Conservation (phyloP, 1,140 invertebrate species). For the Heliothis virescens region DNA sequence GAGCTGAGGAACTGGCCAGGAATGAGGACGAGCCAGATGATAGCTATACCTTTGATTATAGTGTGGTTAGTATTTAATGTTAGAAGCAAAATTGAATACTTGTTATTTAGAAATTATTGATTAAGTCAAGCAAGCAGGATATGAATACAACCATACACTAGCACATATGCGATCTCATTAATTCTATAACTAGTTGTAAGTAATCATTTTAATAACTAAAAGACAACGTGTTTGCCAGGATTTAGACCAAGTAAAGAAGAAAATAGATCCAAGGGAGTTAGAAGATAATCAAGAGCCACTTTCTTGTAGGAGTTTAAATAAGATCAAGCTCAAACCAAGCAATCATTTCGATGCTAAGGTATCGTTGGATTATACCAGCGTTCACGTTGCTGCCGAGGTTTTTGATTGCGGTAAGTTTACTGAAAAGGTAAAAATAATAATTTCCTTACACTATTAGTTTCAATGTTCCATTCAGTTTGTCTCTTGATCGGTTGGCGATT, state of each 20-base stretch:
- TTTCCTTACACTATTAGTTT: not conserved
- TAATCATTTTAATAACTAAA: not conserved
- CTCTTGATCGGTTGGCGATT: not conserved
- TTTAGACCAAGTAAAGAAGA: constrained; percentile 65
- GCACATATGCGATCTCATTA: not conserved
- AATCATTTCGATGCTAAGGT: constrained; percentile 72
- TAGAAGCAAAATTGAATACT: no score
- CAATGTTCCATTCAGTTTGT: no score
- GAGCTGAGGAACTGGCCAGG: constrained; percentile 72
- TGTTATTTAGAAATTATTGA: not conserved
- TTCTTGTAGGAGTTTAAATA: constrained; percentile 67
- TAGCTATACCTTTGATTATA: constrained; percentile 68
- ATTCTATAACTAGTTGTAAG: not conserved
- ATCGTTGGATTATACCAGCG: constrained; percentile 71
- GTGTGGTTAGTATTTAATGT: constrained; percentile 66
- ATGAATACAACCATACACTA: no score
- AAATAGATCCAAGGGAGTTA: constrained; percentile 52
- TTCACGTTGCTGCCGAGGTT: constrained; percentile 73
- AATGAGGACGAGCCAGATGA: constrained; percentile 53
- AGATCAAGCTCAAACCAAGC: constrained; percentile 64
- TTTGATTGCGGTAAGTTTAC: constrained; percentile 73
- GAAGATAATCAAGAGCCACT: constrained; percentile 57
- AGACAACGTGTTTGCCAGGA: constrained; percentile 55
- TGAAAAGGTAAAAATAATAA: not conserved
- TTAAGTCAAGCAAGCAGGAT: no score